Evolutionary conservation across 1,140 invertebrate species (phyloP).

Genomic region (Drosophila novamexicana): DNA sequence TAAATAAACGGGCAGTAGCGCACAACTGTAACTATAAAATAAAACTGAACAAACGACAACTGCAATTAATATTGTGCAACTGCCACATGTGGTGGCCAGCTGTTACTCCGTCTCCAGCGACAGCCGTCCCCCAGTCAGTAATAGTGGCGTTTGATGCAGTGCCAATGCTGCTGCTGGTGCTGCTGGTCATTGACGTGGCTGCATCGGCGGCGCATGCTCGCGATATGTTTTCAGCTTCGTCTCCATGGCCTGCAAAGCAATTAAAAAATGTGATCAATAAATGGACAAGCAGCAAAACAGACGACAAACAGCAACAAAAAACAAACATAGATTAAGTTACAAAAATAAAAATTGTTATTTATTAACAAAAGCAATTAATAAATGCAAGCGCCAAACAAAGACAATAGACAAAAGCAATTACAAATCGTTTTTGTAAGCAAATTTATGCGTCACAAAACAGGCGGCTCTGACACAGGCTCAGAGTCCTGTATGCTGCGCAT

Average conservation of each 20-base stretch:
- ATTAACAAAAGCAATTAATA: conserved; percentile 66
- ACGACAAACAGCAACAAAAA: conserved; percentile 21
- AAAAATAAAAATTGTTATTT: conserved; percentile 58
- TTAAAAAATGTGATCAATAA: conserved; percentile 4
- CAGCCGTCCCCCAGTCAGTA: conserved; percentile 15
- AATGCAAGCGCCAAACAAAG: conserved; percentile 60
- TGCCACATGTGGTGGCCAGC: conserved; percentile 24
- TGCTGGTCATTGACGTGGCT: conserved; percentile 65
- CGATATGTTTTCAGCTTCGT: conserved; percentile 83
- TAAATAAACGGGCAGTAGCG: conserved; percentile 39
- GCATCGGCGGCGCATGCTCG: conserved; percentile 72
- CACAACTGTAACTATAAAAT: conserved; percentile 10
- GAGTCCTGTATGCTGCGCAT: conserved; percentile 61
- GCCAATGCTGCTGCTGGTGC: conserved; percentile 36
- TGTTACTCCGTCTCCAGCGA: conserved; percentile 29
- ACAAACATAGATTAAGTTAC: conserved; percentile 46
- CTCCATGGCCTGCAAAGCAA: conserved; percentile 77
- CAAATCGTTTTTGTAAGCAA: conserved; percentile 6
- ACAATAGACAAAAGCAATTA: conserved; percentile 43
- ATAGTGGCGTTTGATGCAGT: conserved; percentile 24
- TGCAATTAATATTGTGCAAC: conserved; percentile 35
- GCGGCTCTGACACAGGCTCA: conserved; percentile 33
- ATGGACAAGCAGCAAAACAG: conserved; percentile 8
- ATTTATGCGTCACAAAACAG: conserved; percentile 28
- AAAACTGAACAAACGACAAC: conserved; percentile 26